Conservation (phyloP, 2,113 vertebrate species). For the Physeter macrocephalus region DNA sequence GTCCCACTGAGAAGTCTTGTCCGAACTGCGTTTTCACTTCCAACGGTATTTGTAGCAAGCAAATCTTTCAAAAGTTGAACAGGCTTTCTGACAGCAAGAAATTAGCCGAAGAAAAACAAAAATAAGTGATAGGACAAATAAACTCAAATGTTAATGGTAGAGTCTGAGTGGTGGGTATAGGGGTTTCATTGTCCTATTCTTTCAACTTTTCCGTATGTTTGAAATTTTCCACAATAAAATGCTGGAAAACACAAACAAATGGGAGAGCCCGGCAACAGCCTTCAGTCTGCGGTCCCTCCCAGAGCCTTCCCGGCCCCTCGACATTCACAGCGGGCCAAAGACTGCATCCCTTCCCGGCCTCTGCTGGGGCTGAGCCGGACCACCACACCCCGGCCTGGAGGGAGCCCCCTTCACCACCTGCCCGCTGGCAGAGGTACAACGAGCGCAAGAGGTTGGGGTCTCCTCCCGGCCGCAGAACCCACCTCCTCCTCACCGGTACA, state of each 20-base stretch:
- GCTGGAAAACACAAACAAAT: background rate
- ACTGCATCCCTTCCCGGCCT: background rate
- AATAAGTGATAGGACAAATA: background rate
- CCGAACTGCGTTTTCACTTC: background rate
- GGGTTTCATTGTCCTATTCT: background rate
- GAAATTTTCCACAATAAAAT: background rate
- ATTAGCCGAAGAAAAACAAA: background rate
- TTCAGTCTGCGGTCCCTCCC: background rate
- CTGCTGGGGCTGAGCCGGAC: background rate
- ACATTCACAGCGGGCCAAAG: background rate
- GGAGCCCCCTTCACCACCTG: fast-evolving
- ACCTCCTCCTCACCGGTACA: background rate
- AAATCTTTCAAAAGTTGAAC: background rate
- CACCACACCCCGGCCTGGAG: background rate
- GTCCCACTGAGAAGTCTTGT: background rate
- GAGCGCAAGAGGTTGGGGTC: background rate
- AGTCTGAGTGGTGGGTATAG: background rate
- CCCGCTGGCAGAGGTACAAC: background rate
- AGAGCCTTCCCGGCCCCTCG: background rate
- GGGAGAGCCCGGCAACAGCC: background rate
- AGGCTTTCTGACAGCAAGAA: background rate
- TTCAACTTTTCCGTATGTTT: background rate
- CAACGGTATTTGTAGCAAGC: background rate
- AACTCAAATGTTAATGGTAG: background rate
- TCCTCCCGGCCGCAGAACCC: background rate